Percentiles rank a stretch among this genome's conserved stretches.
Conservation (phyloP, 1,140 invertebrate species). For the Arctopsyche grandis region DNA sequence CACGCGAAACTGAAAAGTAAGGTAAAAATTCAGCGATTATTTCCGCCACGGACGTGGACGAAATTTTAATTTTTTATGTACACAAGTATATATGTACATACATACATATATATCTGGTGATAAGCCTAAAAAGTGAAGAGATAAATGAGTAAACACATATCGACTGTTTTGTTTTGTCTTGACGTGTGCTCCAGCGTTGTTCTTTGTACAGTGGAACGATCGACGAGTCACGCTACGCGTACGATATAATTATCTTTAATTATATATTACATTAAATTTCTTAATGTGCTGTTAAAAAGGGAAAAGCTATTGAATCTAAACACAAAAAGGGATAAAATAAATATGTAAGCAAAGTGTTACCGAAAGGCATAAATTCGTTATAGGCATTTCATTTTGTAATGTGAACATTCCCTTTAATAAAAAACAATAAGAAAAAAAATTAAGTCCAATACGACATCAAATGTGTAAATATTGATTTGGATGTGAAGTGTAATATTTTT, state of each 20-base stretch:
- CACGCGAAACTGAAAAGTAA: background rate
- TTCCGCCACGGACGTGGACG: background rate
- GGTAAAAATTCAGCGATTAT: background rate
- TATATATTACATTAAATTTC: slow-evolving; percentile 17
- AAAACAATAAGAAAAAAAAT: too few relatives aligned
- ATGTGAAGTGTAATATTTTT: too few relatives aligned
- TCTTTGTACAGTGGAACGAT: background rate
- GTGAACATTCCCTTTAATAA: too few relatives aligned
- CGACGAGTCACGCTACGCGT: slow-evolving; percentile 6
- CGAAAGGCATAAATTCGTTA: too few relatives aligned
- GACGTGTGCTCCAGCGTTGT: background rate
- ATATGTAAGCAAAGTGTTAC: too few relatives aligned
- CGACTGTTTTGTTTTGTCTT: background rate
- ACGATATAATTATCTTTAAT: slow-evolving; percentile 10
- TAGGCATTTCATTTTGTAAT: too few relatives aligned
- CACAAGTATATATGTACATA: background rate
- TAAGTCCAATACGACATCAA: too few relatives aligned
- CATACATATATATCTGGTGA: too few relatives aligned
- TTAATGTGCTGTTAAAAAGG: slow-evolving; percentile 14
- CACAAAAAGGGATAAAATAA: background rate
- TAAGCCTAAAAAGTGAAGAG: background rate
- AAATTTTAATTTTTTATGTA: background rate
- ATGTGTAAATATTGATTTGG: too few relatives aligned
- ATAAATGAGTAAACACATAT: background rate
- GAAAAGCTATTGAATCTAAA: background rate